A percentile compares a stretch with the other conserved stretches of the same genome.
Conservation (phyloP, 2,113 vertebrate genomes). For the Limnothrissa miodon region DNA sequence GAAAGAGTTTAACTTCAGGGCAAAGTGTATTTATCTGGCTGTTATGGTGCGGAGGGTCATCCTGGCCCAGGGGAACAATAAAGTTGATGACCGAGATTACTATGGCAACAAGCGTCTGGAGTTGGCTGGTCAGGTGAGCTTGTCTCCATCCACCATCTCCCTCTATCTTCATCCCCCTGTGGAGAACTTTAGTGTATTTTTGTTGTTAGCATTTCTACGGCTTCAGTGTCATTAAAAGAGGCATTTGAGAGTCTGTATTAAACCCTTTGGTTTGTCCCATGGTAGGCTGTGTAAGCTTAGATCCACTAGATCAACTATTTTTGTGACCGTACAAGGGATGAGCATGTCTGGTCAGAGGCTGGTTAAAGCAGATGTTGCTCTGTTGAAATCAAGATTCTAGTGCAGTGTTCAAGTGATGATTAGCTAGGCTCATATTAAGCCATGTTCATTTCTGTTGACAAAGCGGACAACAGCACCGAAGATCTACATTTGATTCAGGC, state of each 20-base stretch:
- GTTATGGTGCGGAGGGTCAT: conserved; percentile 98
- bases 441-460: too few relatives aligned
- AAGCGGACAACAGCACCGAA: too few relatives aligned
- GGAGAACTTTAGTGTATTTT: background rate
- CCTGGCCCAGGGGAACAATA: conserved; percentile 94
- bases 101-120: conserved; percentile 98
- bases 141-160: background rate
- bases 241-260: background rate
- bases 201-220: background rate
- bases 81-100: conserved; percentile 97
- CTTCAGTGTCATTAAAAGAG: background rate
- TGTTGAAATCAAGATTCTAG: too few relatives aligned
- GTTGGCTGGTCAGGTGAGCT: conserved; percentile 89
- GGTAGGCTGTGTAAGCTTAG: too few relatives aligned
- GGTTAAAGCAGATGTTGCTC: too few relatives aligned
- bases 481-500: too few relatives aligned
- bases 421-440: too few relatives aligned
- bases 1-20: conserved; percentile 97
- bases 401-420: too few relatives aligned
- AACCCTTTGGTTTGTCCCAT: too few relatives aligned
- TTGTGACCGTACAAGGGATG: too few relatives aligned
- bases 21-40: conserved; percentile 96
- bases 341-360: too few relatives aligned
- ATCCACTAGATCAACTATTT: too few relatives aligned
- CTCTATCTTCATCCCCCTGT: background rate